Percentiles rank a stretch among this genome's conserved stretches.
Evolutionary conservation across 1,140 invertebrate genomes (phyloP).

Genomic region (Temnothorax nylanderi): DNA sequence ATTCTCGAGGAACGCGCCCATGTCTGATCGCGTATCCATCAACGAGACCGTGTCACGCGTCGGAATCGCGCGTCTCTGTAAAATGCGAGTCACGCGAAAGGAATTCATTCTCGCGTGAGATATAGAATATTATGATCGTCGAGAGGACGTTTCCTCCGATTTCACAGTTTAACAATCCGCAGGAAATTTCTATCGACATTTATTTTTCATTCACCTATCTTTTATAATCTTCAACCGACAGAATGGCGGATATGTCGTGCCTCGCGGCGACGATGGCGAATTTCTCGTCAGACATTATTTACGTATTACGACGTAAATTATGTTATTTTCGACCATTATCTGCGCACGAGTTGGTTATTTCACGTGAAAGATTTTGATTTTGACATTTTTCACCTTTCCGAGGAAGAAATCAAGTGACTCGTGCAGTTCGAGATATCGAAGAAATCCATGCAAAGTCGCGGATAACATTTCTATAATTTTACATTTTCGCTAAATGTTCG

Average conservation of each 20-base stretch:
- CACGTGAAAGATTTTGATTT: slow-evolving; percentile 25
- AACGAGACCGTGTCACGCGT: not conserved
- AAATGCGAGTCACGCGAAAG: not conserved
- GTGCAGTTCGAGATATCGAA: slow-evolving; percentile 37
- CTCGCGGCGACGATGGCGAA: not conserved
- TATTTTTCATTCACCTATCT: slow-evolving; percentile 4
- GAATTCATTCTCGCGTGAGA: not conserved
- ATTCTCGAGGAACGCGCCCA: slow-evolving; percentile 60
- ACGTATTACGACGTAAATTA: not conserved
- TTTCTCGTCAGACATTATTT: slow-evolving; percentile 26
- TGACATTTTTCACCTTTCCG: slow-evolving; percentile 13
- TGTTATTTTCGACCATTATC: not conserved
- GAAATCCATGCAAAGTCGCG: not conserved
- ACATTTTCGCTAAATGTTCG: not conserved
- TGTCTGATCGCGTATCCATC: not conserved
- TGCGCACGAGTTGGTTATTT: not conserved
- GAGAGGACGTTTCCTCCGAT: not conserved
- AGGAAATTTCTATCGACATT: not conserved
- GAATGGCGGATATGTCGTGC: not conserved
- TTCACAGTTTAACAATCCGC: not conserved
- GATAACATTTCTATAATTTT: not conserved
- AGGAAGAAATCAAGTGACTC: slow-evolving; percentile 12
- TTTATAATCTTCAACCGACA: not conserved
- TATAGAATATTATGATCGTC: not conserved
- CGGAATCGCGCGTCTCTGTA: not conserved